A percentile compares a stretch with the other conserved stretches of the same genome.
Conservation (phyloP, 2,113 vertebrate genomes). For the Phaethornis superciliosus region DNA sequence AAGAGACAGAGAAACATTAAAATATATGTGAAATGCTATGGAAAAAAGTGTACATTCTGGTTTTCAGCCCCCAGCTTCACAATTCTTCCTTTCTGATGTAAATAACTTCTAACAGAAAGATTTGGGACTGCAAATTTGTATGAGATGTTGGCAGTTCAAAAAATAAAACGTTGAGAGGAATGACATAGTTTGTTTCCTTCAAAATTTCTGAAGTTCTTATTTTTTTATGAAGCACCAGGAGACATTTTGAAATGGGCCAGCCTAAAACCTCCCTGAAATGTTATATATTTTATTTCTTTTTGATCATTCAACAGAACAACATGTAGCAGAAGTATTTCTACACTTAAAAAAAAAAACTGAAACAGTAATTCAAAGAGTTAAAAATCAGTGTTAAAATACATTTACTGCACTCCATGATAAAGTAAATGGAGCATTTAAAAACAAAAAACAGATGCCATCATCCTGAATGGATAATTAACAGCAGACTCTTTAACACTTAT, state of each 20-base stretch:
- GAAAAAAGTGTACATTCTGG: slow-evolving; percentile 34
- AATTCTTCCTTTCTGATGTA: slow-evolving; percentile 61
- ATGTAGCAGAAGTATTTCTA: not conserved
- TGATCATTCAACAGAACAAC: not conserved
- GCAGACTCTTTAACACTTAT: slow-evolving; percentile 61
- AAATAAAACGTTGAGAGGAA: slow-evolving; percentile 15
- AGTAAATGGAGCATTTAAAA: slow-evolving; percentile 61
- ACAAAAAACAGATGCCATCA: slow-evolving; percentile 66
- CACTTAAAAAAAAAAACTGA: not conserved
- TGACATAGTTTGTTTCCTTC: slow-evolving; percentile 31
- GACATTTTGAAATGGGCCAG: not conserved
- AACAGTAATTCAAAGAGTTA: slow-evolving; percentile 34
- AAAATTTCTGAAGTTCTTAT: not conserved
- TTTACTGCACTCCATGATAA: slow-evolving; percentile 42
- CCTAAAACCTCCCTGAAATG: not conserved
- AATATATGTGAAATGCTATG: slow-evolving; percentile 40
- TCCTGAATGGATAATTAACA: slow-evolving; percentile 63
- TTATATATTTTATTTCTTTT: not conserved
- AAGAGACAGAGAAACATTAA: not conserved
- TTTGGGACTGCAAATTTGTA: slow-evolving; percentile 42
- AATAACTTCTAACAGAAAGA: slow-evolving; percentile 59
- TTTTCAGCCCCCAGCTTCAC: slow-evolving; percentile 38
- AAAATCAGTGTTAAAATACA: slow-evolving; percentile 48
- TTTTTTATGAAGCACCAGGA: not conserved
- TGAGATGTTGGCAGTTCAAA: slow-evolving; percentile 52